A percentile compares a stretch with the other conserved stretches of the same genome.
These are phyloP conservation scores for Myoxocephalus aenaeus DNA, from an alignment of 2,797 vertebrate species.

Conservation along the genomic window DNA sequence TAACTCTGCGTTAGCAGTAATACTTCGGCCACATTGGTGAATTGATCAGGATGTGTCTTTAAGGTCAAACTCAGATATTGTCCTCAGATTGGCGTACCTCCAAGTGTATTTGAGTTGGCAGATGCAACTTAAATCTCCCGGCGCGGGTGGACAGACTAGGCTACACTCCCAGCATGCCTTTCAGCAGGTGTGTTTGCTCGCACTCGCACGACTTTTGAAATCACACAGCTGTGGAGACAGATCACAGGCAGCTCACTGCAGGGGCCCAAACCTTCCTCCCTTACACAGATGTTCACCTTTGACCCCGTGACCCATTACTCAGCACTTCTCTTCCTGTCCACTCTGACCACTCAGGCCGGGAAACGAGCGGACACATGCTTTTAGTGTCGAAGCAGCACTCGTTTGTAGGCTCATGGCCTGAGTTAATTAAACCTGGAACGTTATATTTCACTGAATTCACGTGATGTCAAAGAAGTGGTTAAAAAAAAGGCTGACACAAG, in stretches of 20 bases:
- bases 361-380: conserved; percentile 25
- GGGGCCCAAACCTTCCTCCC: conserved; percentile 56
- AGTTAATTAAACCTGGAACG: conserved; percentile 27
- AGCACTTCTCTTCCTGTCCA: conserved; percentile 54
- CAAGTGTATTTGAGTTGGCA: conserved; percentile 68
- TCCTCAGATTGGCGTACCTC: conserved; percentile 45
- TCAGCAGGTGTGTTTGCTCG: conserved; percentile 81
- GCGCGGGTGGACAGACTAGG: conserved; percentile 47
- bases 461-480: background rate
- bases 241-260: conserved; percentile 70
- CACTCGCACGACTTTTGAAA: conserved; percentile 68
- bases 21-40: background rate
- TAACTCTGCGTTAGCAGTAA: background rate
- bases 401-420: background rate
- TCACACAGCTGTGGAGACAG: conserved; percentile 77
- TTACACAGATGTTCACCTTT: conserved; percentile 78
- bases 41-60: background rate
- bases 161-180: conserved; percentile 74
- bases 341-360: conserved; percentile 37
- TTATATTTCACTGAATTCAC: background rate
- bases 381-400: background rate
- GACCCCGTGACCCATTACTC: conserved; percentile 42
- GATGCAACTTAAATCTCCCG: conserved; percentile 40
- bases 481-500: background rate
- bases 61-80: conserved; percentile 13